Base-by-base conservation (phyloP, 2,888 invertebrate species). In the Ormyrus nitidulus region DNA sequence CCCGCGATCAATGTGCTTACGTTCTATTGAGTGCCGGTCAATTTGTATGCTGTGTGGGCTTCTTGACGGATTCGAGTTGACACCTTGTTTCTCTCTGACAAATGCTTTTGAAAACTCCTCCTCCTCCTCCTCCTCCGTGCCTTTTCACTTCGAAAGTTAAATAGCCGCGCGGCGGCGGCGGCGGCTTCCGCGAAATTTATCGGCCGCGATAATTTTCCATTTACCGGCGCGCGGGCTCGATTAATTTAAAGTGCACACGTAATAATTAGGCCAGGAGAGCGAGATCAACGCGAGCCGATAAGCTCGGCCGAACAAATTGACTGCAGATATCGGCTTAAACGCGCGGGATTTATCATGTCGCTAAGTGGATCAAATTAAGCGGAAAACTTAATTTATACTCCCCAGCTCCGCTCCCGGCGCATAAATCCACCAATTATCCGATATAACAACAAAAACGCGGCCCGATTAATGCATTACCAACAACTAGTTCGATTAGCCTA, bases 401-500 rank as follows among this genome's bases (percentile, higher is more conserved):
- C 34, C 34, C 34, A 4, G 34, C 34, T 13, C 13, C 34, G 34
- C 34, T 34, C 34, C 34, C 34, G 34, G 34, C 34, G 2, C 48
- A 73, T 62, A 13, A 46, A 11, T 13, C 51, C 11, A 5, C 10
- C 10, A 72, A 72, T 53, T 54, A 62, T 19, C 10, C 13, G 53
- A 49, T 48, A 65, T 19, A 61, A 61, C 34, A 48, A 61, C 11
- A 49, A 51, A 34, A 54, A 68, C 11, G 34, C 53, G 7, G 10
- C n/a, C 34, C 10, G 61, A 70, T 56, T 51, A 48, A 73, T 62
- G n/a, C 46, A 64, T n/a, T 13, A 13, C 48, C 2, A 34, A 66
- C 58, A 54, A 68, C 53, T 66, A 19, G 34, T 44, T 75, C 59
- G 75, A 75, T 75, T 68, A 61, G 46, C 59, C 48, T 51, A 59